Conservation (phyloP, 2,113 vertebrate genomes). For the Stercorarius parasiticus region DNA sequence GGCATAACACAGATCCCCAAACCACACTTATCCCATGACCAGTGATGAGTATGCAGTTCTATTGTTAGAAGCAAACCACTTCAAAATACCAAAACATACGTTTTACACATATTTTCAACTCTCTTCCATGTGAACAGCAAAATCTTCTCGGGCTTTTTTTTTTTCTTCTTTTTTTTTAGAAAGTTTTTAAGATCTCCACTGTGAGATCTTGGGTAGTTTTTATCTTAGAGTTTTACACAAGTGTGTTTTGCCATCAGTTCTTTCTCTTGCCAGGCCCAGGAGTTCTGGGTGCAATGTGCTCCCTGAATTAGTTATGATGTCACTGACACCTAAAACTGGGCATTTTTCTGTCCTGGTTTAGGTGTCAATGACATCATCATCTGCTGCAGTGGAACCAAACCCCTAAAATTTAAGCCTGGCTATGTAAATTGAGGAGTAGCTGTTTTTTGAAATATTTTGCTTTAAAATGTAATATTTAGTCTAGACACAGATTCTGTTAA, state of each 20-base stretch:
- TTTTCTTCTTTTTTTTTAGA: neutral
- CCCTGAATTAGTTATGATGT: constrained; percentile 10
- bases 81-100: neutral
- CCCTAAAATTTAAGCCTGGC: neutral
- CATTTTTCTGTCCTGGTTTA: constrained; percentile 47
- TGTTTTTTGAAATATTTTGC: neutral
- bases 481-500: constrained; percentile 21
- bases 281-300: neutral
- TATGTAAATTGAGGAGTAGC: neutral
- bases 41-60: constrained; percentile 51
- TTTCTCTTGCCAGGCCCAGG: neutral
- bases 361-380: constrained; percentile 53
- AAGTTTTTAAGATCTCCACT: neutral
- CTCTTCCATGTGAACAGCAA: neutral
- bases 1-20: constrained; percentile 1
- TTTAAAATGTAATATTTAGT: constrained; percentile 33
- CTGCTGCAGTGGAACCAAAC: constrained; percentile 15
- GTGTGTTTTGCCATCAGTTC: neutral
- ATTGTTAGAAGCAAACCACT: constrained; percentile 44
- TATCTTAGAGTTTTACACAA: neutral
- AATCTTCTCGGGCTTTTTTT: neutral
- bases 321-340: constrained; percentile 21
- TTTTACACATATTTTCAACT: constrained; percentile 14
- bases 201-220: neutral
- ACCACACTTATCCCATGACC: constrained; percentile 39